Evolutionary conservation across 2,797 vertebrate species (phyloP), one percentile per base, ranked within the genome.

Genomic region (Enteromius viviparus): DNA sequence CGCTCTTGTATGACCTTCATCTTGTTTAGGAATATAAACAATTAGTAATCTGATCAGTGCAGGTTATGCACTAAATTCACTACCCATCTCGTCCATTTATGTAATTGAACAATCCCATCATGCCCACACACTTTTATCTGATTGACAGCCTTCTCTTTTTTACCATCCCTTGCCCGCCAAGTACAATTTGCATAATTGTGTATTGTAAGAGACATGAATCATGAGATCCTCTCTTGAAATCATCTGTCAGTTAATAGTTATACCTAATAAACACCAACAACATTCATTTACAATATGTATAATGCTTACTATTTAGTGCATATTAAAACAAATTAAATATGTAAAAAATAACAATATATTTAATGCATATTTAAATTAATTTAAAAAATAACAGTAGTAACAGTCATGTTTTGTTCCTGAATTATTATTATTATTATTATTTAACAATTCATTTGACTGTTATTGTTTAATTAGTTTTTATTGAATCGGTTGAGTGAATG

Each of bases 101-200:
- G 88, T 93, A 92, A 94, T 92, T 92, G 91, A 92, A 92, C 91
- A 91, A 90, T 92, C 89, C 85, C 89, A 91, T 89, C 90, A 90
- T 89, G 89, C 81, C 74, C 55, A 58, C 21, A 26, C 58, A 26
- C 58, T 26, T 60, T 60, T 60, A 26, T 60, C 12, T 62, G 58
- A 62, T 6, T 29, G 23, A 62, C 23, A 29, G 23, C 58, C 23
- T 62, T 58, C 55, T 58, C n/a, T 60, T 60, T 58, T 58, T 58
- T 23, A 58, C 55, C 23, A 23, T 12, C 10, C 55, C 55, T 23
- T 58, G n/a, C 55, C n/a, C n/a, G 19, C 55, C 55, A 26, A 23
- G 55, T 58, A 12, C 55, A 23, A 58, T 58, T 29, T 29, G 58
- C 58, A 62, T 29, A 29, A 29, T 29, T 62, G 58, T 62, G 58